Base-by-base conservation (phyloP, 2,888 invertebrate species). In the Meghimatium bilineatum region DNA sequence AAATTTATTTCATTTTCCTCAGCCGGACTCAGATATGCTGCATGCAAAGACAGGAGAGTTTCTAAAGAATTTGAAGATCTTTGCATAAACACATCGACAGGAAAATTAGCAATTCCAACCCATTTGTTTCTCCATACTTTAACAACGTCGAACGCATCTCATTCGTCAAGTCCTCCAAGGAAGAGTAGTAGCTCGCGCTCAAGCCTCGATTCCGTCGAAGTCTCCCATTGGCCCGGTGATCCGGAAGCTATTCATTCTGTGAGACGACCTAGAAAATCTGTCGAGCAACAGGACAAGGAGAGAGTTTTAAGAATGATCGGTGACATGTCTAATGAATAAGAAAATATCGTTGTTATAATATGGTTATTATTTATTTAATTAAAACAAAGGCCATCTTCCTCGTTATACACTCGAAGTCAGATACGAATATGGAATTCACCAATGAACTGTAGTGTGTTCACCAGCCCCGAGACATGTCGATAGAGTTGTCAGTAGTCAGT, bases 61-160 rank as follows among this genome's bases (percentile, higher is more conserved):
- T 91, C 91, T 17, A 86, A 87, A 32, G 91, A 91, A 85, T 88
- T 91, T 49, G 91, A 91, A 80, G 91, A 91, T 83, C 86, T 91
- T 17, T 87, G 89, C 66, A 29, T 91, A 67, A 89, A 89, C 87
- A 88, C 89, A 20, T 85, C 87, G 14, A 90, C 90, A 6, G 90
- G 90, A 10, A 88, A 87, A 17, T 87, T 90, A 32, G 87, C 88
- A 36, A 80, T 89, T 10, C 78, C 84, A 3, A n/a, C 76, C 26
- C 69, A 82, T 38, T 5, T 83, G 17, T 38, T 77, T 20, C 60
- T 78, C 29, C 52, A 76, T 32, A 69, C 77, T 29, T 14, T 82
- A n/a, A 49, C 29, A 52, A 72, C 71, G 0, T 83, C 86, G n/a
- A 44, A 6, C 71, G 75, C 74, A 6, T 71, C 85, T 60, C 82